phyloP scores from a whole-genome alignment of 2,113 vertebrate genomes.

The Uropsilus gracilis region DNA sequence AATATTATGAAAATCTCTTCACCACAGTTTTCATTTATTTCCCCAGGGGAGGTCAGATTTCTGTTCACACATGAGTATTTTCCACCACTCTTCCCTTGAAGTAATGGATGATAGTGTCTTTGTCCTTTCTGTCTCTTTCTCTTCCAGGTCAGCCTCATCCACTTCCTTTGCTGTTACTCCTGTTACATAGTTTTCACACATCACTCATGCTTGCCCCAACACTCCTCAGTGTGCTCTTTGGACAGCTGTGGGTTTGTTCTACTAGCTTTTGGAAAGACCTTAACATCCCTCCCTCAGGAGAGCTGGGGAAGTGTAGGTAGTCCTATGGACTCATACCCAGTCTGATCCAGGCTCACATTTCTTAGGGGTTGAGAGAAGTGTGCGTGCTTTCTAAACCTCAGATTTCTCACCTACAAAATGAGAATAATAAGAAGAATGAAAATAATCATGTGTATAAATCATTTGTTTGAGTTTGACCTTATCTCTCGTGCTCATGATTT shows the following conservation, averaged over 20 bases:
- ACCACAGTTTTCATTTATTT: background rate
- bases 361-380: background rate
- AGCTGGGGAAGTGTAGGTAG: background rate
- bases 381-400: background rate
- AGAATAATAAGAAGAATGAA: background rate
- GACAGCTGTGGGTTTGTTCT: background rate
- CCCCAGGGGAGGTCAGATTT: background rate
- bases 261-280: background rate
- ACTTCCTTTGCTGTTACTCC: background rate
- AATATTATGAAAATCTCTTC: background rate
- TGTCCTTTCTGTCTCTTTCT: background rate
- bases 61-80: background rate
- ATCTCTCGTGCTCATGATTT: background rate
- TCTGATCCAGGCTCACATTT: background rate
- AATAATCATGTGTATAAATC: background rate
- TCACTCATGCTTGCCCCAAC: rapidly evolving
- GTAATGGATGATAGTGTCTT: background rate
- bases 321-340: background rate
- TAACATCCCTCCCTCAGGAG: background rate
- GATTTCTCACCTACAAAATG: background rate
- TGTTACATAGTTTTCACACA: background rate
- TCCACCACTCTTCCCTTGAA: background rate
- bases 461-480: background rate
- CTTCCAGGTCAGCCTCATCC: background rate
- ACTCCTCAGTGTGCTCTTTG: background rate